Evolutionary conservation across 2,797 vertebrate genomes (phyloP).

Genomic region (Anguilla marmorata): DNA sequence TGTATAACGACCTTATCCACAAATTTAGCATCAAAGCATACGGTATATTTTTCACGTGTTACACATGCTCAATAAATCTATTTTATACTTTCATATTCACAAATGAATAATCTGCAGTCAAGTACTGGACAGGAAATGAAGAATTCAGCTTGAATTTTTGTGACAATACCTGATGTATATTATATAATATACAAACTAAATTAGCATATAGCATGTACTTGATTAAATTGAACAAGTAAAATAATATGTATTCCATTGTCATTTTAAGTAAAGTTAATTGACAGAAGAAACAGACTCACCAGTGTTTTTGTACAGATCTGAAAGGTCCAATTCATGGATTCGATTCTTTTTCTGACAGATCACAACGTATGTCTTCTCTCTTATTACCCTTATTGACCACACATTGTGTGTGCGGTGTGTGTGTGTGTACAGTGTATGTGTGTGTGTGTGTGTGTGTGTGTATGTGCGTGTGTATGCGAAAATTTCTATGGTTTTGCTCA

Average conservation of each 20-base stretch:
- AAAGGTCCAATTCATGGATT: constrained; percentile 46
- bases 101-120: background rate
- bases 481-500: constrained; percentile 34
- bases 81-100: background rate
- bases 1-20: background rate
- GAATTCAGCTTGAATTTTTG: background rate
- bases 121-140: background rate
- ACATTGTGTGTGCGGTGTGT: background rate
- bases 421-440: constrained; percentile 5
- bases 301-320: constrained; percentile 45
- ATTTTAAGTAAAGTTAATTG: background rate
- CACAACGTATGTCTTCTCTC: background rate
- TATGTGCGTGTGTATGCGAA: constrained; percentile 45
- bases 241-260: background rate
- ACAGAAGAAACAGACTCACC: background rate
- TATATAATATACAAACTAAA: background rate
- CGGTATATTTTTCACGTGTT: background rate
- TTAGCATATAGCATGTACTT: background rate
- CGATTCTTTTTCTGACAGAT: background rate
- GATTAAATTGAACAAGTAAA: background rate
- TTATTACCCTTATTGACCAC: background rate
- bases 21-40: background rate
- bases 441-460: constrained; percentile 3
- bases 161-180: background rate
- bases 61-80: background rate